Percentiles rank a stretch among this genome's conserved stretches.
Conservation (phyloP, 2,797 vertebrate genomes). For the Dendrocincla fuliginosa region DNA sequence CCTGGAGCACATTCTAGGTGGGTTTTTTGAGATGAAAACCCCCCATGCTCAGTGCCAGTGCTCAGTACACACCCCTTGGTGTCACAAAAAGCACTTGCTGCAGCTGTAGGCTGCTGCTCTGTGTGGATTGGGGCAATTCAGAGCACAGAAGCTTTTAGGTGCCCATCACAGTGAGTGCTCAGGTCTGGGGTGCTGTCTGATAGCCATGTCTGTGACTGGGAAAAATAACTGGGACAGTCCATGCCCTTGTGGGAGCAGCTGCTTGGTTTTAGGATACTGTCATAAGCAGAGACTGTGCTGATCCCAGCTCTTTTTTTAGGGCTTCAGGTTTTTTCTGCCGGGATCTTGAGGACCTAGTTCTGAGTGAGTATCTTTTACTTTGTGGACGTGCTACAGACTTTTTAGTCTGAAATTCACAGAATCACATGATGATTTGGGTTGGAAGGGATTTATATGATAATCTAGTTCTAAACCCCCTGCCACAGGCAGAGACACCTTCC, state of each 20-base stretch:
- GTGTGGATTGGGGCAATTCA: accelerated
- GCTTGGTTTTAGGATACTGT: not conserved
- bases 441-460: not conserved
- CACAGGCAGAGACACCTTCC: accelerated
- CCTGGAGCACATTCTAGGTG: not conserved
- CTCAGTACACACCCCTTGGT: not conserved
- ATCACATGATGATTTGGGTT: not conserved
- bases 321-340: not conserved
- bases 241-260: not conserved
- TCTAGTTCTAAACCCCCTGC: not conserved
- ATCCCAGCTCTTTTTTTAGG: not conserved
- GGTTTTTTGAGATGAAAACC: accelerated
- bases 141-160: not conserved
- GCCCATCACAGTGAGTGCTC: accelerated
- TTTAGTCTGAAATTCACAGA: not conserved
- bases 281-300: not conserved
- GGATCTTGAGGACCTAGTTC: not conserved
- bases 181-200: not conserved
- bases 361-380: not conserved
- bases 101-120: not conserved
- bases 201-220: not conserved
- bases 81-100: not conserved
- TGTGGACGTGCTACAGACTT: not conserved
- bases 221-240: not conserved
- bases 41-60: accelerated